Base-by-base conservation (phyloP, 2,888 invertebrate genomes). In the Drosophila ezoana region DNA sequence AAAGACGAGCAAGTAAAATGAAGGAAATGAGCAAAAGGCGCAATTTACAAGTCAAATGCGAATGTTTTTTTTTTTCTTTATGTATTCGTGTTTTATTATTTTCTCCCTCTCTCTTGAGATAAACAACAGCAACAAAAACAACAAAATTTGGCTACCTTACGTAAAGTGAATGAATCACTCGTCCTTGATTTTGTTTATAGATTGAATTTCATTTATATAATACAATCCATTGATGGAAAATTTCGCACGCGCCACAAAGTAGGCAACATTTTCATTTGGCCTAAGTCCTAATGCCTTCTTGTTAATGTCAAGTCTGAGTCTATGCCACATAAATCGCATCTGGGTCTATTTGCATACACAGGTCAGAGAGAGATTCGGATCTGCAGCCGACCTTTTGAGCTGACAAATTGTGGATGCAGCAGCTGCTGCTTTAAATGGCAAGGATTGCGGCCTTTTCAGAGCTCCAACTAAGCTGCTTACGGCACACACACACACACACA, bases 401-500 rank as follows among this genome's bases (percentile, higher is more conserved):
- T 35, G 14, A 16, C 23, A 45, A 16, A 23, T 14, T 6, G n/a
- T 10, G 16, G 38, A 11, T 33, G 23, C 28, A 45, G 37, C 56
- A 43, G 56, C 47, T 69, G 63, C 18, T 45, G 45, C 32, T 35
- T 2, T 32, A 38, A 71, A 51, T 35, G 43, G 37, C 49, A 60
- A 20, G 13, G 37, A 18, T 38, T 60, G 32, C 5, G 52, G 60
- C 35, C 18, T 20, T 40, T 67, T 51, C 16, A 37, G 23, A 53
- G 28, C 35, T 40, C 33, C 18, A 38, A 49, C 57, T 65, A 70
- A 75, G 59, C 64, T 44, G 69, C 63, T 75, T 77, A 59, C 40
- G 49, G 33, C 60, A 60, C 41, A 61, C 56, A 47, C 43, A 45
- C 32, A 23, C 14, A 47, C 35, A 44, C 11, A 28, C 9, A 16